Conservation (phyloP, 2,113 vertebrate genomes). For the Zosterops pallidus region DNA sequence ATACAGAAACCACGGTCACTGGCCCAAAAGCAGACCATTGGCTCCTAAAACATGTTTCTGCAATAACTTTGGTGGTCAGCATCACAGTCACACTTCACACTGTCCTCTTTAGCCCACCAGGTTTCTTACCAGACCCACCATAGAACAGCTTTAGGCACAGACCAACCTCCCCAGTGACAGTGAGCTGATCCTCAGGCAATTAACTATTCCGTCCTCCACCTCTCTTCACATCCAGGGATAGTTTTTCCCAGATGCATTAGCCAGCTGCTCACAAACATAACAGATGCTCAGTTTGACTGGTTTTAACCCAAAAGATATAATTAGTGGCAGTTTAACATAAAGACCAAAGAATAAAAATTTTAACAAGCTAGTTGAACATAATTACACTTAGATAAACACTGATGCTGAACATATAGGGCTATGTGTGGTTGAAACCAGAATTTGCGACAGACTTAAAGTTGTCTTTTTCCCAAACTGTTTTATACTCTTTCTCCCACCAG, state of each 20-base stretch:
- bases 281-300: constrained; percentile 23
- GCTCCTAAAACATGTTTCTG: not conserved
- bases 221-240: not conserved
- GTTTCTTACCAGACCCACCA: not conserved
- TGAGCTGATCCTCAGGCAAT: not conserved
- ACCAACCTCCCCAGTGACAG: not conserved
- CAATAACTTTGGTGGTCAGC: not conserved
- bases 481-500: not conserved
- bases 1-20: not conserved
- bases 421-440: not conserved
- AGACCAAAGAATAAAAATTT: not conserved
- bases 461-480: not conserved
- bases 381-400: not conserved
- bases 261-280: constrained; percentile 33
- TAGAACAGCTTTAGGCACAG: not conserved
- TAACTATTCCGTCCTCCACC: not conserved
- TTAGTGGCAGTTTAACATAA: constrained; percentile 13
- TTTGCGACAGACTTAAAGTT: not conserved
- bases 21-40: not conserved
- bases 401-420: not conserved
- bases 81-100: not conserved
- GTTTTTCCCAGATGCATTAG: not conserved
- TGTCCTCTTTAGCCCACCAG: not conserved
- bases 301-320: constrained; percentile 31
- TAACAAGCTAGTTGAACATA: not conserved